Percentiles rank a stretch among this genome's conserved stretches.
These are phyloP conservation scores for Epistrophe grossulariae DNA, from an alignment of 2,888 invertebrate species.

Conservation along the genomic window DNA sequence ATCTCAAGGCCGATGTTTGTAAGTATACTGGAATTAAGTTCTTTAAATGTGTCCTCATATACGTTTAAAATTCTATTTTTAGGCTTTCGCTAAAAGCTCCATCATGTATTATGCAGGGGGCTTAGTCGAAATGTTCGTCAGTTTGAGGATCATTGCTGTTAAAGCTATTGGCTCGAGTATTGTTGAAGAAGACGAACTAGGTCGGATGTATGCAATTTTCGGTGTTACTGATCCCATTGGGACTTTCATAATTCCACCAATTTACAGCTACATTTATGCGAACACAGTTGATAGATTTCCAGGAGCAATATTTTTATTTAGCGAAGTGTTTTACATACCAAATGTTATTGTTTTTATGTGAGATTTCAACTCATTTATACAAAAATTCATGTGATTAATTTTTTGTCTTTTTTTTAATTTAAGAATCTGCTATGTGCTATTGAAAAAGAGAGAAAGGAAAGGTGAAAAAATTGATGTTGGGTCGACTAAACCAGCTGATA, in stretches of 20 bases:
- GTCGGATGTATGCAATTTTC: slow-evolving; percentile 80
- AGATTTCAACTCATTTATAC: slow-evolving; percentile 53
- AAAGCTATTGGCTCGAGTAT: slow-evolving; percentile 83
- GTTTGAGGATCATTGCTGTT: slow-evolving; percentile 82
- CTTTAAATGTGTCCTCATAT: background rate
- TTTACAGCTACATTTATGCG: slow-evolving; percentile 82
- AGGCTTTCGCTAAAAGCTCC: slow-evolving; percentile 81
- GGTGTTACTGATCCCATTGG: slow-evolving; percentile 83
- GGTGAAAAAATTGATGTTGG: slow-evolving; percentile 38
- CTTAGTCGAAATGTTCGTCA: slow-evolving; percentile 82
- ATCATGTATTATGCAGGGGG: slow-evolving; percentile 81
- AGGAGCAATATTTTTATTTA: slow-evolving; percentile 82
- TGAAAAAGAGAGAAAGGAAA: slow-evolving; percentile 48
- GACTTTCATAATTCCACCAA: slow-evolving; percentile 82
- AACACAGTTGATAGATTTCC: slow-evolving; percentile 81
- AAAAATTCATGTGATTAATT: background rate
- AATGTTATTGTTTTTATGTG: slow-evolving; percentile 83
- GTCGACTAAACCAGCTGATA: slow-evolving; percentile 30
- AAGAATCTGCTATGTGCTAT: slow-evolving; percentile 43
- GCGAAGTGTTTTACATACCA: slow-evolving; percentile 82
- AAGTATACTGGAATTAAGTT: slow-evolving; percentile 72
- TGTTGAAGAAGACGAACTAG: slow-evolving; percentile 82
- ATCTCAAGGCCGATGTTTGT: slow-evolving; percentile 82
- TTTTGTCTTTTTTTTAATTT: background rate
- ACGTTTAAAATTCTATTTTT: slow-evolving; percentile 29